Evolutionary conservation across 2,797 vertebrate genomes (phyloP), one percentile per base, ranked within the genome.

Genomic region (Micropoecilia bifurca): DNA sequence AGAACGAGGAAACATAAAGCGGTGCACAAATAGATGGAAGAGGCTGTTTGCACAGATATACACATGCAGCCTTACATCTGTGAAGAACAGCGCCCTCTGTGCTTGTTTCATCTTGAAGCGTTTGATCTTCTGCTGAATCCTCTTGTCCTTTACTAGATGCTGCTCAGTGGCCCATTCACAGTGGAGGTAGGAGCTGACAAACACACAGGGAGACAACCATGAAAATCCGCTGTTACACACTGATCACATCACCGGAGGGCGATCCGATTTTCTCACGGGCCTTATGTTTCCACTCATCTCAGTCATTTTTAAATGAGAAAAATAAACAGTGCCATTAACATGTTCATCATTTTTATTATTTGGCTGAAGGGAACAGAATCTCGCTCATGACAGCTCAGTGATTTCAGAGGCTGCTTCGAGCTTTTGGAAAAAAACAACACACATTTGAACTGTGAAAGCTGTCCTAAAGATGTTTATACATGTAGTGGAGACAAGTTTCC

Each of bases 111-210:
- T 94, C 96, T 99, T 99, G 94, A 99, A 99, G 86, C 99, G 97
- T 94, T 99, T 99, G 95, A 99, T 99, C 97, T 99, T 99, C 96
- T 98, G 99, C 91, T 98, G 99, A 93, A 99, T 99, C 95, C 99
- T 97, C 96, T 99, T 99, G 96, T 99, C 99, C 93, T 98, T 99
- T 93, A 94, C 96, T 94, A 99, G 97, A 66, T 99, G 97, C 89
- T 97, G 96, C 92, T 99, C 99, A 73, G 97, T 98, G 90, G 99
- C 98, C 99, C 99, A 99, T 95, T 99, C 99, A 93, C 98, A 99
- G 95, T 99, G 99, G 86, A 99, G 97, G 93, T 99, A 99, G 75
- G 99, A 99, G 93, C 99, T 99, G 89, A 79, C 80, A 81, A 59
- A 76, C 46, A 69, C 57, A 75, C 59, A 74, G 20, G 2, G 55